A percentile compares a stretch with the other conserved stretches of the same genome.
Evolutionary conservation across 2,113 vertebrate genomes (phyloP).

Genomic region (Psilopogon haemacephalus): DNA sequence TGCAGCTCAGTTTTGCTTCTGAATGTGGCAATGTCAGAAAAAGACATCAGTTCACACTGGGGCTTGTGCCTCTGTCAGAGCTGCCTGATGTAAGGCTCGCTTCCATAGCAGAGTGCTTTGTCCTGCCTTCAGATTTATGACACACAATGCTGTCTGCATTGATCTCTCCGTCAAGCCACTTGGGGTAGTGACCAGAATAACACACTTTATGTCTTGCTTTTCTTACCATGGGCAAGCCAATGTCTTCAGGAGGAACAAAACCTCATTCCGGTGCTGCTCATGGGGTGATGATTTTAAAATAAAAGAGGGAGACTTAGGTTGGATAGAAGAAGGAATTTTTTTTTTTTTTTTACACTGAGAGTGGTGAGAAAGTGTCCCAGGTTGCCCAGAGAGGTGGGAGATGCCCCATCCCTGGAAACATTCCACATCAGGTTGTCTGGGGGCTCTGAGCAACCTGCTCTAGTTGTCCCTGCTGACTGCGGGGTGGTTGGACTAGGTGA

Average conservation of each 20-base stretch:
- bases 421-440: neutral
- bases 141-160: fast-evolving
- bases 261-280: neutral
- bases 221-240: neutral
- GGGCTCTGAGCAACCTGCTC: neutral
- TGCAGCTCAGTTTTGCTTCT: neutral
- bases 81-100: neutral
- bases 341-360: neutral
- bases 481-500: neutral
- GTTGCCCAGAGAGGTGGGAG: neutral
- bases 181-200: neutral
- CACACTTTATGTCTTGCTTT: neutral
- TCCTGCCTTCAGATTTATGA: neutral
- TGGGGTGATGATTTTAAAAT: neutral
- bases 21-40: neutral
- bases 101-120: neutral
- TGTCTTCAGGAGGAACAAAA: neutral
- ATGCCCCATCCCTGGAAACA: neutral
- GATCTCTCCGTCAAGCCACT: neutral
- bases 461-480: neutral
- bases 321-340: neutral
- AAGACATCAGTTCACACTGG: neutral
- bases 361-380: neutral
- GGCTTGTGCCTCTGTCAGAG: neutral
- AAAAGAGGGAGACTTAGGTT: neutral